These are phyloP conservation scores for Nyctalus aviator DNA, from an alignment of 2,797 vertebrate genomes.

Conservation along the genomic window DNA sequence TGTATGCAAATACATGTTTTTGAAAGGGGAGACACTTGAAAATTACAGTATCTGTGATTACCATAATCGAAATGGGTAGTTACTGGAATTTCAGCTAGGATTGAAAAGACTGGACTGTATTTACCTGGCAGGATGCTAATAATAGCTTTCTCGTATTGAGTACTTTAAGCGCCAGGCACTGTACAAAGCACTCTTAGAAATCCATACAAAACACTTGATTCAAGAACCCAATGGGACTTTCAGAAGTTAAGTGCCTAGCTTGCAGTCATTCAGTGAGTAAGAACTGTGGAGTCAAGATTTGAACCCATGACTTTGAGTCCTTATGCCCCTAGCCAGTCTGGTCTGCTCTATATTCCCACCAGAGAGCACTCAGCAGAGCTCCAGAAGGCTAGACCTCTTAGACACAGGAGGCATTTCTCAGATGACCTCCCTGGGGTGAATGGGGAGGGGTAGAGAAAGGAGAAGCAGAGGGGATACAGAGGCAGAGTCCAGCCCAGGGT, in stretches of 20 bases:
- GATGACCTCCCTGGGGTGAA: not conserved
- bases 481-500: not conserved
- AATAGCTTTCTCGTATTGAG: constrained; percentile 3
- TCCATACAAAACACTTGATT: not conserved
- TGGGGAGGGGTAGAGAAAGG: too few species aligned
- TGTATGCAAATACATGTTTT: not conserved
- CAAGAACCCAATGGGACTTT: not conserved
- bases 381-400: not conserved
- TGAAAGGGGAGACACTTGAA: constrained; percentile 22
- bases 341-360: not conserved
- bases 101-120: not conserved
- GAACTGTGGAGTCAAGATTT: not conserved
- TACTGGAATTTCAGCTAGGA: not conserved
- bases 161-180: not conserved
- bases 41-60: not conserved
- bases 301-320: not conserved
- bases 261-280: not conserved
- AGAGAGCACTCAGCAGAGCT: not conserved
- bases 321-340: not conserved
- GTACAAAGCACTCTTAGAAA: constrained; percentile 12
- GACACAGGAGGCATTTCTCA: not conserved
- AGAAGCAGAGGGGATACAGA: not conserved
- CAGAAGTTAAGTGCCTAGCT: not conserved
- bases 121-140: not conserved
- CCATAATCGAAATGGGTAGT: constrained; percentile 14